Percentiles rank a stretch among this genome's conserved stretches.
Conservation (phyloP, 2,888 invertebrate genomes). For the Sphaerophoria rueppellii region DNA sequence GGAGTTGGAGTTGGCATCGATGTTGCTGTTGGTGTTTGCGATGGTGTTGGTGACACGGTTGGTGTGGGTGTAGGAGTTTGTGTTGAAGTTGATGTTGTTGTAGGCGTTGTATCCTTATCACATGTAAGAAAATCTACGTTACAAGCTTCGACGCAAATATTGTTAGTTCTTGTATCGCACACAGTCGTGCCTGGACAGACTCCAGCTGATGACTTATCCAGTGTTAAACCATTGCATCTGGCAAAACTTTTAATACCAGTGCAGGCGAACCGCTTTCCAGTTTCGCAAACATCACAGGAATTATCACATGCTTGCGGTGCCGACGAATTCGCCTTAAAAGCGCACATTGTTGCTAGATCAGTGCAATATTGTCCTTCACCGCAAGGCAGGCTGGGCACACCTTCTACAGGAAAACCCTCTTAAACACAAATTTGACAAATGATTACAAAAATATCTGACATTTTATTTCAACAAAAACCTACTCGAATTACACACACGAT, state of each 20-base stretch:
- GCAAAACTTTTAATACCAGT: conserved; percentile 76
- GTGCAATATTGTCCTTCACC: conserved; percentile 76
- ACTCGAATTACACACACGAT: conserved; percentile 75
- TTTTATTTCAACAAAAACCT: conserved; percentile 35
- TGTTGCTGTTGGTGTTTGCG: neutral
- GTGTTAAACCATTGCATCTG: conserved; percentile 61
- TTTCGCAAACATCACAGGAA: conserved; percentile 24
- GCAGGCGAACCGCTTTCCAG: conserved; percentile 74
- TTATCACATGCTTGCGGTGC: neutral
- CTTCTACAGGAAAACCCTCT: conserved; percentile 51
- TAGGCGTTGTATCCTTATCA: neutral
- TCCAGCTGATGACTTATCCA: conserved; percentile 9
- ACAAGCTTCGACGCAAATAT: conserved; percentile 74
- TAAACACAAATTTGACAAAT: neutral
- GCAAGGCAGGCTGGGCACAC: conserved; percentile 66
- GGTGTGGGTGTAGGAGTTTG: neutral
- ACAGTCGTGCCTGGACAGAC: conserved; percentile 68
- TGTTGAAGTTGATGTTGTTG: neutral
- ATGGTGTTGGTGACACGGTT: neutral
- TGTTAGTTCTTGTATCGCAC: conserved; percentile 61
- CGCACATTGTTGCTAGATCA: conserved; percentile 67
- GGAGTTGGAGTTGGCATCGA: neutral
- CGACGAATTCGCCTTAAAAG: neutral
- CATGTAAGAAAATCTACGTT: neutral
- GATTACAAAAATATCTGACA: too few species aligned